Percentiles rank a stretch among this genome's conserved stretches.
phyloP scores from a whole-genome alignment of 1,140 invertebrate genomes.

The Asobara japonica region DNA sequence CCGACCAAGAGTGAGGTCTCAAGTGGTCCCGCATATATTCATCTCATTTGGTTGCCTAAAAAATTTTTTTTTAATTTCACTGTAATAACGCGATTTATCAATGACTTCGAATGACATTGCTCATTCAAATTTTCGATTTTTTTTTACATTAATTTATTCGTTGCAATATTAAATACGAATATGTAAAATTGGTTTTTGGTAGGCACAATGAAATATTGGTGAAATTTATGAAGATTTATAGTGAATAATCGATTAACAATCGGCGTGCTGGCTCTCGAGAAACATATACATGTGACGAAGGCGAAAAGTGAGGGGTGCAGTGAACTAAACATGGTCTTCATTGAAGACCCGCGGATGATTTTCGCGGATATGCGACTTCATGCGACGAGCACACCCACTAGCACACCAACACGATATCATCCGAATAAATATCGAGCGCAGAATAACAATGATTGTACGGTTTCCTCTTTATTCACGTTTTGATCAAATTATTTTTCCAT shows the following conservation, averaged over 20 bases:
- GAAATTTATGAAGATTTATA: background rate
- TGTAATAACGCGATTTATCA: too few species aligned
- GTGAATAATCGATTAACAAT: slow-evolving; percentile 10
- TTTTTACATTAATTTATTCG: too few species aligned
- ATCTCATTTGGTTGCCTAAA: background rate
- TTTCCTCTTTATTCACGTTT: background rate
- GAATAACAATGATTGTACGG: slow-evolving; percentile 65
- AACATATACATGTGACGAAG: slow-evolving; percentile 50
- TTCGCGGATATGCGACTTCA: slow-evolving; percentile 63
- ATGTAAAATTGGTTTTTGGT: too few species aligned
- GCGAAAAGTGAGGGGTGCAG: slow-evolving; percentile 34
- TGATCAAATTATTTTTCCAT: background rate
- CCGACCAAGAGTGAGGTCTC: slow-evolving; percentile 41
- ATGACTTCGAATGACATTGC: too few species aligned
- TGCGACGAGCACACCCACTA: slow-evolving; percentile 63
- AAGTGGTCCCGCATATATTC: background rate
- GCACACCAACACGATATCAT: slow-evolving; percentile 52
- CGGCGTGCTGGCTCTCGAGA: slow-evolving; percentile 44
- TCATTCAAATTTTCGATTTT: too few species aligned
- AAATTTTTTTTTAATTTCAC: background rate
- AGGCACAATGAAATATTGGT: too few species aligned
- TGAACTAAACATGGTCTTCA: slow-evolving; percentile 60
- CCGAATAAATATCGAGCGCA: slow-evolving; percentile 58
- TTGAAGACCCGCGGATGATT: slow-evolving; percentile 65
- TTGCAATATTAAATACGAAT: too few species aligned